Evolutionary conservation across 2,113 vertebrate species (phyloP).

Genomic region (Mobula birostris): DNA sequence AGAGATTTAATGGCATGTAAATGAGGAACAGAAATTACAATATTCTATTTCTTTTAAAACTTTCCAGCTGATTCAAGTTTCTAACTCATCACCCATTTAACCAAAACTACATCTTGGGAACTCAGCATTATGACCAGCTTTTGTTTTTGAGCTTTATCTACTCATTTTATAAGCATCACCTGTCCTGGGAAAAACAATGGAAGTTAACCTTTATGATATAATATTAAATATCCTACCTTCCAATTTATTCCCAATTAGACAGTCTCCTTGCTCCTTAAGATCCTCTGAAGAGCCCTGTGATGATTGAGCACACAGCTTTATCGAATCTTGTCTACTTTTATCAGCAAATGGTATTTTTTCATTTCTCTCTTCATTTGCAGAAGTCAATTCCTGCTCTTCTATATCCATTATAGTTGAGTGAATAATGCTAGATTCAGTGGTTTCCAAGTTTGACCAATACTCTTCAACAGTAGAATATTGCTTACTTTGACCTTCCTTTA

Average conservation of each 20-base stretch:
- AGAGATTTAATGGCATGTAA: background rate
- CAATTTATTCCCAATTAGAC: background rate
- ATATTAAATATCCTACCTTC: conserved; percentile 24
- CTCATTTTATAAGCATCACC: background rate
- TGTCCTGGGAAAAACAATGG: background rate
- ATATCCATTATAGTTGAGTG: background rate
- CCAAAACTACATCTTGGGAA: background rate
- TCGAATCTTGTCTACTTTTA: background rate
- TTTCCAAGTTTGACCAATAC: conserved; percentile 19
- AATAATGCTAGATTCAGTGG: background rate
- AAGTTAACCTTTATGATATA: no score
- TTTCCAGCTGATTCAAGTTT: background rate
- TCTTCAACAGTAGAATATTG: conserved; percentile 29
- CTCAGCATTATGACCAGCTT: background rate
- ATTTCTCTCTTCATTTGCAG: conserved; percentile 1
- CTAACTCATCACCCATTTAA: background rate
- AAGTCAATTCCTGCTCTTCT: background rate
- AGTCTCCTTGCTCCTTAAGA: background rate
- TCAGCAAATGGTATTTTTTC: background rate
- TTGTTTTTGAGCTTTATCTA: background rate
- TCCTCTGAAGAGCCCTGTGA: background rate
- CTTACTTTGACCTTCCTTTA: background rate
- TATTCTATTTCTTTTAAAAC: background rate
- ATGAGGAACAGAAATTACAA: background rate
- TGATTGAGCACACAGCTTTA: background rate